These are phyloP conservation scores for Diadema setosum DNA, from an alignment of 35 echinoderm and acorn worm genomes.

Conservation along the genomic window DNA sequence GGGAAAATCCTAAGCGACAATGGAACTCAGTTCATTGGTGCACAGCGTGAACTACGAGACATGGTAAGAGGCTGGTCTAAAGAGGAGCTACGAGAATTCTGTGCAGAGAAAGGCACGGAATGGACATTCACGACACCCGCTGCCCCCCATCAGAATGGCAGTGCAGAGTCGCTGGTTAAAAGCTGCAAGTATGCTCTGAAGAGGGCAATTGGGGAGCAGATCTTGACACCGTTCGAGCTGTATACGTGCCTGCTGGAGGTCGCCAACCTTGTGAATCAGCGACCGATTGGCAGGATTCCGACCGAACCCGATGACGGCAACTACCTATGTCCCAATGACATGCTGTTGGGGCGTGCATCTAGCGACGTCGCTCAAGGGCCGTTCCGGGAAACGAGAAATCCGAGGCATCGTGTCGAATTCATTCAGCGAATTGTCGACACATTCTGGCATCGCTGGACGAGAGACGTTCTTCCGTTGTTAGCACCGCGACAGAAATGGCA, in stretches of 20 bases:
- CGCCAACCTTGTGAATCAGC: slow-evolving; percentile 33
- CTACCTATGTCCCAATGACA: slow-evolving; percentile 20
- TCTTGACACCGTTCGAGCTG: slow-evolving; percentile 28
- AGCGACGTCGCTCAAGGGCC: slow-evolving; percentile 7
- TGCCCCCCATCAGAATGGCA: slow-evolving; percentile 54
- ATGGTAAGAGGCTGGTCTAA: slow-evolving; percentile 56
- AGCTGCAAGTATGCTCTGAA: slow-evolving; percentile 39
- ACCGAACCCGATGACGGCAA: slow-evolving; percentile 41
- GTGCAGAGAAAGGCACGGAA: slow-evolving; percentile 39
- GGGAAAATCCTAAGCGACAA: too few species aligned
- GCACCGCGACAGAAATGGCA: slow-evolving; percentile 47
- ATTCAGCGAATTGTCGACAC: too few species aligned
- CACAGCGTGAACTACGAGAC: slow-evolving; percentile 36
- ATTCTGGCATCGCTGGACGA: too few species aligned
- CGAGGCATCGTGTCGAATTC: slow-evolving; percentile 54
- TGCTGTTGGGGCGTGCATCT: slow-evolving; percentile 11
- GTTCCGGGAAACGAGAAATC: too few species aligned
- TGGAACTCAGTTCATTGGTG: too few species aligned
- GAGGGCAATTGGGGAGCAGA: slow-evolving; percentile 62
- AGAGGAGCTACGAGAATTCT: slow-evolving; percentile 41
- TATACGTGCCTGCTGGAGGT: slow-evolving; percentile 45
- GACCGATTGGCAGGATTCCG: too few species aligned
- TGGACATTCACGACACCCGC: slow-evolving; percentile 58
- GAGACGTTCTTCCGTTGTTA: too few species aligned
- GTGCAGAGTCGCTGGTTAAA: slow-evolving; percentile 44